phyloP scores from a whole-genome alignment of 2,797 vertebrate genomes.

The Sardinella longiceps region DNA sequence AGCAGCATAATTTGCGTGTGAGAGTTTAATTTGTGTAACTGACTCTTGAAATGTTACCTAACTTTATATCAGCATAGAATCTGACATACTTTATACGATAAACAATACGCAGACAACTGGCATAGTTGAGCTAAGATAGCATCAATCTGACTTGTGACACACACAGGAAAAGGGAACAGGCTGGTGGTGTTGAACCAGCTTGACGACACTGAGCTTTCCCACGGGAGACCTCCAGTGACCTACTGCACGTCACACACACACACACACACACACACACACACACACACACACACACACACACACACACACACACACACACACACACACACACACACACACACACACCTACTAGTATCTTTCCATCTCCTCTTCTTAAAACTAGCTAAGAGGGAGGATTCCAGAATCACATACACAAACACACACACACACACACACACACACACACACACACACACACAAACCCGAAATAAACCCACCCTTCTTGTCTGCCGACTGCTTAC shows the following conservation, averaged over 20 bases:
- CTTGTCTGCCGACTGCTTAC: conserved; percentile 4
- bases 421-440: background rate
- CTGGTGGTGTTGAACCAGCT: background rate
- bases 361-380: background rate
- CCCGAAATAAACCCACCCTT: background rate
- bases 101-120: background rate
- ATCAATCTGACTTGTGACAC: background rate
- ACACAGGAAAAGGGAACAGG: background rate
- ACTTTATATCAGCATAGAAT: background rate
- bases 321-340: background rate
- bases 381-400: background rate
- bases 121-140: background rate
- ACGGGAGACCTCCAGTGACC: background rate
- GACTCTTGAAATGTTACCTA: background rate
- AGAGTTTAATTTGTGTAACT: background rate
- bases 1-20: background rate
- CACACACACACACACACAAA: background rate
- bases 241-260: background rate
- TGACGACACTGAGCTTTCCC: background rate
- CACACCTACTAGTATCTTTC: background rate
- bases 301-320: background rate
- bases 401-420: background rate
- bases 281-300: background rate
- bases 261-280: too few species aligned
- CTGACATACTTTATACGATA: background rate